Evolutionary conservation across 2,797 vertebrate species (phyloP), one percentile per base, ranked within the genome.

Genomic region (Miichthys miiuy): DNA sequence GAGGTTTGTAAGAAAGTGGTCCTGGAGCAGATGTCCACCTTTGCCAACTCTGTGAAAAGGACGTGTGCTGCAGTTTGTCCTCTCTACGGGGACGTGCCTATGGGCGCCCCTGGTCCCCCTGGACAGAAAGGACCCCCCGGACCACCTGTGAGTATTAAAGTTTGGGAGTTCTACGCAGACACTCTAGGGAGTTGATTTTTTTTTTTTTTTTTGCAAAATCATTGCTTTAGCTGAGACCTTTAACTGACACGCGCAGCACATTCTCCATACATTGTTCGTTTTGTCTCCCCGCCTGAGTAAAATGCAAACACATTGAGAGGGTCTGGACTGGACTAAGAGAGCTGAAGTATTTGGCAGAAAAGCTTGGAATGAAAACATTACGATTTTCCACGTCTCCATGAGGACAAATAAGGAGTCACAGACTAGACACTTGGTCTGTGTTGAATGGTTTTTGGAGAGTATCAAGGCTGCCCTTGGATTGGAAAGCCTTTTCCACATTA

Each of bases 1-100:
- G 92, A 96, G 85, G 91, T 94, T 42, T 96, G 93, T 89, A 92
- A 96, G 88, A 94, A 69, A 77, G 93, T 95, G 66, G 92, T 96
- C n/a, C 91, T 95, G 84, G 94, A 96, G 81, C 94, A 96, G 93
- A 96, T 95, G 92, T 97, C 94, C 82, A 84, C 84, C 57, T 97
- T 95, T 78, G 95, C 94, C 83, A 96, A 95, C 88, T 93, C 93
- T 27, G 93, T 93, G 77, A 96, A 89, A 84, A 94, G 94, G 85
- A 96, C 96, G 2, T 92, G 92, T 67, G 94, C 93, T 44, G 95
- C 91, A 1, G 94, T 94, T 51, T 97, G 95, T 84, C 93, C 93
- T 2, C 87, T 96, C n/a, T 95, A 95, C 17, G 96, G 96, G 23
- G 95, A 96, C 0, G 72, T 95, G 69, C 92, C 87, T 3, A 94